A percentile compares a stretch with the other conserved stretches of the same genome.
These are phyloP conservation scores for Leuctra nigra DNA, from an alignment of 2,888 invertebrate genomes.

Conservation along the genomic window DNA sequence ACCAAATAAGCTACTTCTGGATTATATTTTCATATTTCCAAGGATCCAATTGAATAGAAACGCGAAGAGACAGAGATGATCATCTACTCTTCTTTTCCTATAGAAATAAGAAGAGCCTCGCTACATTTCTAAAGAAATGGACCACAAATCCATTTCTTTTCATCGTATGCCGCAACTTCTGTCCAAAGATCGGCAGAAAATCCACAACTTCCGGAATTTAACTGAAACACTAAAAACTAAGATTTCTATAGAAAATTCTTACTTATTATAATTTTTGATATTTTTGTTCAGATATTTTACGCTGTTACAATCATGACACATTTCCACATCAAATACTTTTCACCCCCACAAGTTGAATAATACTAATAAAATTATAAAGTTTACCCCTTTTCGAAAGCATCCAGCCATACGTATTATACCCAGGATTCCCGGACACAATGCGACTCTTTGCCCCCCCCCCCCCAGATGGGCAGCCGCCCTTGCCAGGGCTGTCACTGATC, in stretches of 20 bases:
- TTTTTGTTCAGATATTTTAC: neutral
- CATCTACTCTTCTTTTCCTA: neutral
- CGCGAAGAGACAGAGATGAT: neutral
- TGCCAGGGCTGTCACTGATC: no score
- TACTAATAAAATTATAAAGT: no score
- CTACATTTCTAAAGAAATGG: neutral
- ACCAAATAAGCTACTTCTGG: slow-evolving; percentile 2
- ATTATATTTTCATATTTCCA: slow-evolving; percentile 7
- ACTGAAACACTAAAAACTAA: neutral
- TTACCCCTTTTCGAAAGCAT: neutral
- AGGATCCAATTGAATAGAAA: slow-evolving; percentile 6
- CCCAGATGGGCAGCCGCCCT: no score
- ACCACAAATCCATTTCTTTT: neutral
- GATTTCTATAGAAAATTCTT: neutral
- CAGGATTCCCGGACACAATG: no score
- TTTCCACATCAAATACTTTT: neutral
- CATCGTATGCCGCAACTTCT: neutral
- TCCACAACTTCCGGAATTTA: neutral
- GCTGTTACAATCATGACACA: neutral
- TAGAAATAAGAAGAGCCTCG: neutral
- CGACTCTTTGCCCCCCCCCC: neutral
- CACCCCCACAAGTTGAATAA: no score
- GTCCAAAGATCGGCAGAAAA: no score
- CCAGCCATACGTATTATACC: neutral
- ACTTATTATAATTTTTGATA: no score